phyloP scores from a whole-genome alignment of 2,113 vertebrate species.

The Sialia sialis region DNA sequence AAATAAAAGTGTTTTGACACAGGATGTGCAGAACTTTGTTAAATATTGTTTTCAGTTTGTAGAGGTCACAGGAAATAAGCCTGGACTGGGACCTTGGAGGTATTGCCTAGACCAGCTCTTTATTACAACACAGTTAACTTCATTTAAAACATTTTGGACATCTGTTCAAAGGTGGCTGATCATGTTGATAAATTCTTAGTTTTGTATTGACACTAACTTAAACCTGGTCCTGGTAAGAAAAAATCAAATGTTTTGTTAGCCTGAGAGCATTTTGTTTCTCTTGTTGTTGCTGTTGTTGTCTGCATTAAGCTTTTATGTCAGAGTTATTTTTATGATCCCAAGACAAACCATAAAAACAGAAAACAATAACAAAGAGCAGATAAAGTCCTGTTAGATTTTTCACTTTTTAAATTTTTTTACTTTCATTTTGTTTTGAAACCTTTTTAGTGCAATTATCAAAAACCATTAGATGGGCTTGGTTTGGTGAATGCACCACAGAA shows the following conservation, averaged over 20 bases:
- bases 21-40: not conserved
- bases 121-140: not conserved
- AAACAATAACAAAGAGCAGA: not conserved
- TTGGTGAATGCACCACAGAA: not conserved
- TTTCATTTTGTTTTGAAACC: not conserved
- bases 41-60: not conserved
- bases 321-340: not conserved
- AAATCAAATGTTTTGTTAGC: not conserved
- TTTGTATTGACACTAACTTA: not conserved
- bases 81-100: not conserved
- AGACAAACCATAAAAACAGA: not conserved
- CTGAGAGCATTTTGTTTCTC: not conserved
- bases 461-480: not conserved
- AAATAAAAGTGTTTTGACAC: not conserved
- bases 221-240: not conserved
- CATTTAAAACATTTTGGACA: not conserved
- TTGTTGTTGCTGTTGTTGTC: not conserved
- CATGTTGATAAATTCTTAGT: not conserved
- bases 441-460: slow-evolving; percentile 16
- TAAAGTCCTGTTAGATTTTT: not conserved
- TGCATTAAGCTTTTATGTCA: not conserved
- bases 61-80: not conserved
- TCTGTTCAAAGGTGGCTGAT: not conserved
- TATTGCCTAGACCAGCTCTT: not conserved
- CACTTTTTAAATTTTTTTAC: not conserved